Base-by-base conservation (phyloP, 2,113 vertebrate genomes). In the Albula glossodonta region DNA sequence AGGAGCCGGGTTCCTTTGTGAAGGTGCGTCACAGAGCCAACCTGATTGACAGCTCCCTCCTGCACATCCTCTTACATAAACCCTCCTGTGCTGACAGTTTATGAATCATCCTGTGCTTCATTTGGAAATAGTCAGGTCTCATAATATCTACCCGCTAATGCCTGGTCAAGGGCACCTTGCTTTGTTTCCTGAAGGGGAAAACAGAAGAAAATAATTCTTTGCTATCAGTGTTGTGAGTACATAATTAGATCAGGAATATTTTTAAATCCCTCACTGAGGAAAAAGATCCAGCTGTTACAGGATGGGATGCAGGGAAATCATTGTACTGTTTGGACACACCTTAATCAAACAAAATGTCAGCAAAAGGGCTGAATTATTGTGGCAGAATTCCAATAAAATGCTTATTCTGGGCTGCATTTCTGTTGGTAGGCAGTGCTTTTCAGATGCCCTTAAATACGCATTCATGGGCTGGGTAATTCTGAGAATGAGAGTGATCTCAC, bases 71-170 rank as follows among this genome's bases (percentile, higher is more conserved):
- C 41, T 51, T 80, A 49, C 48, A 19, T 31, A 80, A 17, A 19
- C 41, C 41, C 48, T 13, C 50, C n/a, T 7, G 17, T n/a, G 19
- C 49, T 56, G 85, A 77, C 80, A 77, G 51, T 56, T 53, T 53
- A 82, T 82, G 63, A 85, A 85, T 85, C 84, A 51, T 31, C 52
- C 56, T 4, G 13, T 17, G 25, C 78, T 81, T 85, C 84, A 51
- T 85, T 85, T 80, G 17, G n/a, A 53, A n/a, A 78, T 11, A 80
- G 78, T 19, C 84, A 66, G 78, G 15, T 13, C 56, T 17, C 4
- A 12, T 49, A 0, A 48, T 74, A 74, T 31, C 70, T 74, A n/a
- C 70, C 31, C 8, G n/a, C 70, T 74, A 74, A 74, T n/a, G 70
- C 70, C 2, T 10, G 5, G 22, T 80, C 84, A 80, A 80, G 84